phyloP scores from a whole-genome alignment of 2,888 invertebrate species.

The Acleris emargana region DNA sequence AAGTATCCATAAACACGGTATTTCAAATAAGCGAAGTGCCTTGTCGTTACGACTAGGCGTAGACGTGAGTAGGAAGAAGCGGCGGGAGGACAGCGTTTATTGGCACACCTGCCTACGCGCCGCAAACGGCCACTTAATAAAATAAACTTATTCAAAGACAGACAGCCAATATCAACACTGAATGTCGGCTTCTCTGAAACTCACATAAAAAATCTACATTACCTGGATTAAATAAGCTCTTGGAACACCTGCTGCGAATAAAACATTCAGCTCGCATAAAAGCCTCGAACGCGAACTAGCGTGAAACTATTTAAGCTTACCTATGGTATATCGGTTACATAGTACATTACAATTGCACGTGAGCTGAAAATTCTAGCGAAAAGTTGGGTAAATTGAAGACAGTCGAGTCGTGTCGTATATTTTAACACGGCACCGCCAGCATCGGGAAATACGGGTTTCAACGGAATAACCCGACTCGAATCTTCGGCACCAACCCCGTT shows the following conservation, averaged over 20 bases:
- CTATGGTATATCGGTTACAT: constrained; percentile 53
- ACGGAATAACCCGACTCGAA: constrained; percentile 58
- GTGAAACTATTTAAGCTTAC: constrained; percentile 51
- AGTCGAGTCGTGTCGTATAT: constrained; percentile 57
- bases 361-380: constrained; percentile 56
- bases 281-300: constrained; percentile 42
- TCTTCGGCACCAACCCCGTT: constrained; percentile 53
- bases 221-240: neutral
- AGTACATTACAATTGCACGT: constrained; percentile 62
- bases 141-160: constrained; percentile 29
- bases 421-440: constrained; percentile 56
- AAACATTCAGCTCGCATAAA: constrained; percentile 33
- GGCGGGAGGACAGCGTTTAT: constrained; percentile 62
- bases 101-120: constrained; percentile 68
- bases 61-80: constrained; percentile 71
- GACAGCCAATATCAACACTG: constrained; percentile 6
- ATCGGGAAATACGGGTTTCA: constrained; percentile 51
- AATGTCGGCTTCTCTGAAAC: too few species aligned
- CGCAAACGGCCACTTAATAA: constrained; percentile 30
- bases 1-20: constrained; percentile 73
- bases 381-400: constrained; percentile 60
- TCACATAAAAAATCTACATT: too few species aligned
- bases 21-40: constrained; percentile 71
- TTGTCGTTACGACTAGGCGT: constrained; percentile 64
- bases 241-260: constrained; percentile 13